Conservation (phyloP, 2,113 vertebrate species). For the Carlito syrichta region DNA sequence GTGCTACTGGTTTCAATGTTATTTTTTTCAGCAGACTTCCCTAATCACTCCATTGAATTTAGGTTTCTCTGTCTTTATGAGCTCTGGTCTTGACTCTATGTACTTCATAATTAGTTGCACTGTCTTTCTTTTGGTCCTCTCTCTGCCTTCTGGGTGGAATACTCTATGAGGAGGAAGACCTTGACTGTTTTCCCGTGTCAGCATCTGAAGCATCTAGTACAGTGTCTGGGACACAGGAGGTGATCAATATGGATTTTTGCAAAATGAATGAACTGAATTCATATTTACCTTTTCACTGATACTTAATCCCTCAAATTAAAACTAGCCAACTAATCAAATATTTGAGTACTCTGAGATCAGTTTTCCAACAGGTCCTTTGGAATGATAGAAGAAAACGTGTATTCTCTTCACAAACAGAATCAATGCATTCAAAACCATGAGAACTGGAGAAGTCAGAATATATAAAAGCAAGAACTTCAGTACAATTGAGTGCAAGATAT, state of each 20-base stretch:
- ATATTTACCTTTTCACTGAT: background rate
- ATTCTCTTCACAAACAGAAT: background rate
- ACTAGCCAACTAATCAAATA: background rate
- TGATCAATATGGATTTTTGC: background rate
- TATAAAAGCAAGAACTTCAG: background rate
- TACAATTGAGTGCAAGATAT: background rate
- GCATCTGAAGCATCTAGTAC: background rate
- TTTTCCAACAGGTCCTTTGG: background rate
- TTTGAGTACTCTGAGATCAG: background rate
- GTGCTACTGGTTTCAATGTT: background rate
- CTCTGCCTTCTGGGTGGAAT: background rate
- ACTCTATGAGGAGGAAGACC: background rate
- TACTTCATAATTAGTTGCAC: background rate
- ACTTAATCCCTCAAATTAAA: background rate
- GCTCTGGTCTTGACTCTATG: background rate
- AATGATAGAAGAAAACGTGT: background rate
- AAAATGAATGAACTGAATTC: background rate
- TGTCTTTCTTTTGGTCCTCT: background rate
- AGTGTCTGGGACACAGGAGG: background rate
- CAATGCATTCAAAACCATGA: background rate
- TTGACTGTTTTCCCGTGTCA: background rate
- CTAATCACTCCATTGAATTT: background rate
- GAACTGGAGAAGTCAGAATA: background rate
- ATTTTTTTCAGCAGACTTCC: background rate
- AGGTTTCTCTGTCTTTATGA: background rate